Evolutionary conservation across 2,797 vertebrate species (phyloP).

Genomic region (Aulostomus chinensis): DNA sequence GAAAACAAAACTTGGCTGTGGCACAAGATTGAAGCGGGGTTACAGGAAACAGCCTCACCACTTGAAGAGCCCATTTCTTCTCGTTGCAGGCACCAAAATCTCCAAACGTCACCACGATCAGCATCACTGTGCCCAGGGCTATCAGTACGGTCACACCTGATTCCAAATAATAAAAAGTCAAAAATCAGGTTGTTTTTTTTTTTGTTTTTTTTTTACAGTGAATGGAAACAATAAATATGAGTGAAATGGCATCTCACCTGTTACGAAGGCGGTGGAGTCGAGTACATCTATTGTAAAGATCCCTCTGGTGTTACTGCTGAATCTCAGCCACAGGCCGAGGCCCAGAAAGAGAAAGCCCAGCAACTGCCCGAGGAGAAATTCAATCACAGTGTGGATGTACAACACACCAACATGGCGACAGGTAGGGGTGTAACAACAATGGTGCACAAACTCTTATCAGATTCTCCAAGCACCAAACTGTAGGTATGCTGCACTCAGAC

Average conservation of each 20-base stretch:
- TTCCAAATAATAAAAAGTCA: fast-evolving
- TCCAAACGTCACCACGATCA: conserved; percentile 64
- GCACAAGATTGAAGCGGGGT: no score
- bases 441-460: no score
- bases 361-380: conserved; percentile 47
- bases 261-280: conserved; percentile 56
- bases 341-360: conserved; percentile 57
- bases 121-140: conserved; percentile 47
- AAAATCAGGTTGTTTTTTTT: no score
- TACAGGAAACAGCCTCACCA: conserved; percentile 56
- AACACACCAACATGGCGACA: no score
- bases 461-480: no score
- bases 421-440: no score
- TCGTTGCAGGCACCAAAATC: conserved; percentile 64
- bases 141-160: conserved; percentile 69
- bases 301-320: conserved; percentile 49
- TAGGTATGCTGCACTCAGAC: no score
- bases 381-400: neutral
- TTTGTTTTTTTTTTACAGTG: no score
- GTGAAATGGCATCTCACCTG: conserved; percentile 39
- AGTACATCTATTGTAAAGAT: conserved; percentile 44
- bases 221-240: neutral
- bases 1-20: no score
- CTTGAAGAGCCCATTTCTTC: conserved; percentile 52
- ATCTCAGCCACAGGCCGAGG: conserved; percentile 70